Percentiles rank a stretch among this genome's conserved stretches.
Evolutionary conservation across 2,888 invertebrate genomes (phyloP).

Genomic region (Octonoba sinensis): DNA sequence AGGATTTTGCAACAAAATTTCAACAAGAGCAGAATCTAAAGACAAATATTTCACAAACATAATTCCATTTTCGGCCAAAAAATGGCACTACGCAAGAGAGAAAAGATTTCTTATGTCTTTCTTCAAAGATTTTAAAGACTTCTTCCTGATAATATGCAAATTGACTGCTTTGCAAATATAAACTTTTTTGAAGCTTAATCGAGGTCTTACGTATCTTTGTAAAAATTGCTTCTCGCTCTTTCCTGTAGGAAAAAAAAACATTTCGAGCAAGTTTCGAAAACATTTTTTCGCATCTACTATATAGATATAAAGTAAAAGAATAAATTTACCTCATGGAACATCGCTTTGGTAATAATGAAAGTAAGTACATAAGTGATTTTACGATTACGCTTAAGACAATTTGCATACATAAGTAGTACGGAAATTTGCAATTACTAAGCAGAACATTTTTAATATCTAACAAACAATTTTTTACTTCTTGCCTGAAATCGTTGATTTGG

Average conservation of each 20-base stretch:
- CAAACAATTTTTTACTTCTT: constrained; percentile 44
- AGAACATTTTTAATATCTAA: constrained; percentile 29
- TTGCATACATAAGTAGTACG: constrained; percentile 53
- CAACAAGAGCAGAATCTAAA: no score
- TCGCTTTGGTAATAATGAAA: constrained; percentile 40
- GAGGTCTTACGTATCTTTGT: no score
- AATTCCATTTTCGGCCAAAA: no score
- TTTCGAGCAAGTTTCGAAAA: no score
- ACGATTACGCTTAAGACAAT: constrained; percentile 44
- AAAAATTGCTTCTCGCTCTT: no score
- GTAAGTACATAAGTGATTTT: constrained; percentile 52
- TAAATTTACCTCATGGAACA: constrained; percentile 30
- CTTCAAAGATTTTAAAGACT: no score
- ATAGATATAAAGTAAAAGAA: constrained; percentile 14
- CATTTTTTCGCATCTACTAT: no score
- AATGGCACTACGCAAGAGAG: no score
- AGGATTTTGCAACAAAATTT: no score
- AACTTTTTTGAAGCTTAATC: not conserved
- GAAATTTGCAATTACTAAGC: constrained; percentile 59
- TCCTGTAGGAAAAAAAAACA: no score
- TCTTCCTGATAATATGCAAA: constrained; percentile 32
- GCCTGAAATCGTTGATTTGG: constrained; percentile 20
- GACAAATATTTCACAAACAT: no score
- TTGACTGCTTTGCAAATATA: constrained; percentile 5
- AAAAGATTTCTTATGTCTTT: no score